Evolutionary conservation across 2,888 invertebrate species (phyloP).

Genomic region (Pemphredon lugubris): DNA sequence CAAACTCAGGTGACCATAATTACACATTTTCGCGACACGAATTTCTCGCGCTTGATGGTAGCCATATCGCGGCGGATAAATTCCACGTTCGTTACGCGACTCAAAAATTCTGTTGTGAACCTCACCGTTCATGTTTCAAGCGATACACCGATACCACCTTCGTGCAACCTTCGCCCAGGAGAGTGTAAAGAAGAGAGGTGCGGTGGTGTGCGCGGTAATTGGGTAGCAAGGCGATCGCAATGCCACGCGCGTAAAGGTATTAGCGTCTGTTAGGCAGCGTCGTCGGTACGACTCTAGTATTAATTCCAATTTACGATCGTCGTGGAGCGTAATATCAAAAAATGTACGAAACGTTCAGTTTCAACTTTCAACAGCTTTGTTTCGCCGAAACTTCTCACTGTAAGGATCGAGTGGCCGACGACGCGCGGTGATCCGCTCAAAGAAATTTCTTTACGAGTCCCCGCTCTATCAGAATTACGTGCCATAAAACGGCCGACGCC

Average conservation of each 20-base stretch:
- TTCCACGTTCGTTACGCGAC: too few relatives aligned
- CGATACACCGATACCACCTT: too few relatives aligned
- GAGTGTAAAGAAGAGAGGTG: constrained; percentile 17
- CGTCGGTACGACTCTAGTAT: constrained; percentile 34
- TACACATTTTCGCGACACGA: neutral
- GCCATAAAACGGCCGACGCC: neutral
- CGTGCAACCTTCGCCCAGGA: constrained; percentile 40
- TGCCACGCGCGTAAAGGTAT: constrained; percentile 43
- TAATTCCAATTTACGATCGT: constrained; percentile 54
- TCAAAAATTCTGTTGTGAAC: too few relatives aligned
- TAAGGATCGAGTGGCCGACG: too few relatives aligned
- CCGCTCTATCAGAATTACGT: neutral
- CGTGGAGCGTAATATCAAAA: constrained; percentile 23
- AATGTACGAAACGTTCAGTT: constrained; percentile 25
- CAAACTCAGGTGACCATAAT: neutral
- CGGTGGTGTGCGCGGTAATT: constrained; percentile 25
- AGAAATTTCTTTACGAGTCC: neutral
- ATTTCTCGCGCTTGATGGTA: neutral
- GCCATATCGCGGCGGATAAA: too few relatives aligned
- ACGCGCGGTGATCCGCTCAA: too few relatives aligned
- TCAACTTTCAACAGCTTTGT: too few relatives aligned
- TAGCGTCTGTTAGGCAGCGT: constrained; percentile 43
- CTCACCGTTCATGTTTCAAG: too few relatives aligned
- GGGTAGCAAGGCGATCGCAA: constrained; percentile 34
- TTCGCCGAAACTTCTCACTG: too few relatives aligned